Evolutionary conservation across 1,140 invertebrate genomes (phyloP), one percentile per base, ranked within the genome.

Genomic region (Trachelipus rathkii): DNA sequence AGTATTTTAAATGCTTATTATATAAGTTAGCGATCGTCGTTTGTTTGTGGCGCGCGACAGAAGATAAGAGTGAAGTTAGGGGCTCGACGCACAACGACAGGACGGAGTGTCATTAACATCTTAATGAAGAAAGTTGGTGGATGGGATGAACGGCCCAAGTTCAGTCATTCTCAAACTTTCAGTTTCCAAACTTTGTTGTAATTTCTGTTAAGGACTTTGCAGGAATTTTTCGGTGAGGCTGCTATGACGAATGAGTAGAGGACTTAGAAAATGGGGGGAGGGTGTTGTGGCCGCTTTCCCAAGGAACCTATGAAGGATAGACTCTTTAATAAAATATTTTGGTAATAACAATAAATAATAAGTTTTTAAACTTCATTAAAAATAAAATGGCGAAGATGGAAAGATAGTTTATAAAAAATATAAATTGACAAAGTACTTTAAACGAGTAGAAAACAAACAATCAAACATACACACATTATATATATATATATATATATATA

Each of bases 1-100:
- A 60, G 50, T 60, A 60, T 60, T 60, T 19, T 60, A 60, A 60
- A 60, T 8, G 50, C 50, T 60, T 60, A 60, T 60, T 60, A 60
- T 33, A 33, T 60, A 60, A 60, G 50, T 60, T 60, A 15, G 50
- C 11, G 50, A 60, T 60, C 50, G 1, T 60, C 19, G 33, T 33
- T 33, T 33, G 33, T 33, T 33, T 33, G 33, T 19, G 1, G 1
- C 19, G 50, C 2, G 50, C 50, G 11, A 15, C 19, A 60, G 2
- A 60, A 15, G 19, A 60, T 2, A 13, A 3, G 8, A 60, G 50
- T 3, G 33, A 33, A 33, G 33, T 60, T 60, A 13, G 19, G 1
- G 19, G 1, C 11, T 13, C 50, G 8, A 19, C 50, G 50, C 50
- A 3, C 11, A 3, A 60, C 50, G 50, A 60, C 50, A 60, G 50